Evolutionary conservation across 1,140 invertebrate genomes (phyloP).

Genomic region (Drosophila parabipectinata): DNA sequence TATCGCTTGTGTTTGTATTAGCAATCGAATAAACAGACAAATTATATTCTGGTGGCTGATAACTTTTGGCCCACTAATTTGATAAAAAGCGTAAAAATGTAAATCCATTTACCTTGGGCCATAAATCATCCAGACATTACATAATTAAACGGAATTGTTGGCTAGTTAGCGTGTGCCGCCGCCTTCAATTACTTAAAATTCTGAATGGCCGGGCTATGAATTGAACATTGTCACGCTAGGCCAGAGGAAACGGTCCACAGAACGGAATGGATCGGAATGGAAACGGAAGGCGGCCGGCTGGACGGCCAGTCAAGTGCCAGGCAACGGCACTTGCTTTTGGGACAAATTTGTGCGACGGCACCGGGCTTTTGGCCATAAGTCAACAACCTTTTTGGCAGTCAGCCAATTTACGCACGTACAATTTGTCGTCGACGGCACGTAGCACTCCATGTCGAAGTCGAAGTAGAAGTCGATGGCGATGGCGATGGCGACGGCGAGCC

Average conservation of each 20-base stretch:
- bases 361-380: slow-evolving; percentile 61
- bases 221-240: slow-evolving; percentile 77
- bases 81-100: slow-evolving; percentile 73
- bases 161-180: slow-evolving; percentile 58
- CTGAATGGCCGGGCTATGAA: slow-evolving; percentile 73
- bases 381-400: slow-evolving; percentile 77
- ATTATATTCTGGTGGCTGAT: background rate
- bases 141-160: slow-evolving; percentile 71
- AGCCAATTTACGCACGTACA: slow-evolving; percentile 77
- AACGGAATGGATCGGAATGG: background rate
- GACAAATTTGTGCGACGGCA: slow-evolving; percentile 49
- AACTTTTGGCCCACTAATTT: slow-evolving; percentile 51
- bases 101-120: slow-evolving; percentile 48
- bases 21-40: background rate
- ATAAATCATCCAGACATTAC: slow-evolving; percentile 71
- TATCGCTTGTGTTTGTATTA: background rate
- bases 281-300: slow-evolving; percentile 38
- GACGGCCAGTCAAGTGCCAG: slow-evolving; percentile 15
- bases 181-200: slow-evolving; percentile 81
- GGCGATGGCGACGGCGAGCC: slow-evolving; percentile 28
- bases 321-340: slow-evolving; percentile 62
- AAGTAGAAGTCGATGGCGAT: slow-evolving; percentile 24
- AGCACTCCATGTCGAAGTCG: slow-evolving; percentile 29
- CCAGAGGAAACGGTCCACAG: slow-evolving; percentile 63
- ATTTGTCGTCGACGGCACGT: slow-evolving; percentile 62